Conservation (phyloP, 2,113 vertebrate genomes). For the Macaca fascicularis region T2T-MFA8v1.1 NC_088376.1:180217501-180218000, state of each 20-base stretch:
- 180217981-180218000: neutral
- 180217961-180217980: neutral
- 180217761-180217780: neutral
- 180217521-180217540: constrained; percentile 5
- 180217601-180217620: neutral
- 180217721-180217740: neutral
- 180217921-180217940: neutral
- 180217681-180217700: neutral
- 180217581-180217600: neutral
- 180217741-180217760: neutral
- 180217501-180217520: neutral
- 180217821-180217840: neutral
- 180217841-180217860: neutral
- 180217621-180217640: neutral
- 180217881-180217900: constrained; percentile 16
- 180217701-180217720: neutral
- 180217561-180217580: neutral
- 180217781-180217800: neutral
- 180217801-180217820: neutral
- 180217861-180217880: neutral
- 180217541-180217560: neutral
- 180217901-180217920: neutral
- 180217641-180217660: neutral
- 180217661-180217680: neutral
- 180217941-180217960: neutral